These are phyloP conservation scores for Manacus vitellinus DNA, from an alignment of 2,113 vertebrate species.

Conservation along the genomic window DNA sequence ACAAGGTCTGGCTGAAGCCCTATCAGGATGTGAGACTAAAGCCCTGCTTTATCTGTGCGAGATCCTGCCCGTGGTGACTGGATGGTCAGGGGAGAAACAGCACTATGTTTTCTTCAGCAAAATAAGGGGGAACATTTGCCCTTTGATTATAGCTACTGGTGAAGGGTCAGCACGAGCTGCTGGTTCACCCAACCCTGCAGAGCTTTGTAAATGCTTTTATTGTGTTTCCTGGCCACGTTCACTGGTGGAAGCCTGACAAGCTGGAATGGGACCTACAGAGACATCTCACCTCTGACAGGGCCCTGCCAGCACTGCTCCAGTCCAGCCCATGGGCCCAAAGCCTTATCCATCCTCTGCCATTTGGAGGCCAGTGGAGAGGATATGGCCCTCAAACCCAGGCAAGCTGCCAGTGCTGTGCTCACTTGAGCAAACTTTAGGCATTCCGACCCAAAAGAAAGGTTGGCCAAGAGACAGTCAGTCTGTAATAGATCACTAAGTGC, in stretches of 20 bases:
- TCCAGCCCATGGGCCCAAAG: neutral
- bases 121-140: neutral
- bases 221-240: neutral
- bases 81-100: neutral
- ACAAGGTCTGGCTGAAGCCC: neutral
- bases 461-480: neutral
- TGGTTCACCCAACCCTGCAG: neutral
- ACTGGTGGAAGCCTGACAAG: neutral
- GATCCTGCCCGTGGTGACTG: accelerated
- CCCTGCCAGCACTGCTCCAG: neutral
- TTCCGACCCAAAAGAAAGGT: neutral
- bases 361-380: neutral
- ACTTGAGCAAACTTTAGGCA: neutral
- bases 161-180: neutral
- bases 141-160: neutral
- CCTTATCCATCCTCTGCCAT: neutral
- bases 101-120: neutral
- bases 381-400: neutral
- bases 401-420: neutral
- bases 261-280: neutral
- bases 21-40: neutral
- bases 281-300: neutral
- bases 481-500: constrained; percentile 52
- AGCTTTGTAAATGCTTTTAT: neutral
- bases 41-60: neutral